Conservation (phyloP, 2,797 vertebrate genomes). For the Ibycter americanus region DNA sequence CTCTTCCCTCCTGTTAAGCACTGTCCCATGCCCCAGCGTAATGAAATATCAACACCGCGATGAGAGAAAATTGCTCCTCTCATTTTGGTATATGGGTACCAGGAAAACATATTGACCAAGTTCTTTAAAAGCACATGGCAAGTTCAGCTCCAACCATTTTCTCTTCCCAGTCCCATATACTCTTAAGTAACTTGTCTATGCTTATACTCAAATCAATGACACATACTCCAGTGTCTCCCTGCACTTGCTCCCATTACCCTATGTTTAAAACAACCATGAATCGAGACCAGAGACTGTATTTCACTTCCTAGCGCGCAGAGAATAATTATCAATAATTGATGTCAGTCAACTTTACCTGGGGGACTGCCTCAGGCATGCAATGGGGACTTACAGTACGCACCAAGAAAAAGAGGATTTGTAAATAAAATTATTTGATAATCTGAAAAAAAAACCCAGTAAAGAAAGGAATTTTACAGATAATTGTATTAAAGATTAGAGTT, state of each 20-base stretch:
- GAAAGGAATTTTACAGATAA: conserved; percentile 57
- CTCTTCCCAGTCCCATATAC: background rate
- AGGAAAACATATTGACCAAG: background rate
- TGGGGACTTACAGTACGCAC: background rate
- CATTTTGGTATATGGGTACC: background rate
- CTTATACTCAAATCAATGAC: background rate
- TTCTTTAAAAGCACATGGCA: background rate
- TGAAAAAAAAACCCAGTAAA: conserved; percentile 57
- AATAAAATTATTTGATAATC: conserved; percentile 27
- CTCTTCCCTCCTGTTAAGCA: background rate
- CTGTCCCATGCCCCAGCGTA: background rate
- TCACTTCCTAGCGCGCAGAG: background rate
- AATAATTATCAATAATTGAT: conserved; percentile 16
- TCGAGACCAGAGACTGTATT: background rate
- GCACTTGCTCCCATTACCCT: background rate
- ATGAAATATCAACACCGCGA: background rate
- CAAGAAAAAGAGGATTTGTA: conserved; percentile 31
- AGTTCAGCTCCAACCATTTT: background rate
- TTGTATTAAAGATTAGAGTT: conserved; percentile 54
- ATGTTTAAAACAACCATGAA: background rate
- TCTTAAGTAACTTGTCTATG: background rate
- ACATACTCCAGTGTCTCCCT: rapidly evolving
- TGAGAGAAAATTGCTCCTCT: background rate
- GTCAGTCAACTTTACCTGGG: background rate
- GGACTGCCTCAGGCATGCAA: background rate